Evolutionary conservation across 2,113 vertebrate species (phyloP).

Genomic region (Hippocampus zosterae): DNA sequence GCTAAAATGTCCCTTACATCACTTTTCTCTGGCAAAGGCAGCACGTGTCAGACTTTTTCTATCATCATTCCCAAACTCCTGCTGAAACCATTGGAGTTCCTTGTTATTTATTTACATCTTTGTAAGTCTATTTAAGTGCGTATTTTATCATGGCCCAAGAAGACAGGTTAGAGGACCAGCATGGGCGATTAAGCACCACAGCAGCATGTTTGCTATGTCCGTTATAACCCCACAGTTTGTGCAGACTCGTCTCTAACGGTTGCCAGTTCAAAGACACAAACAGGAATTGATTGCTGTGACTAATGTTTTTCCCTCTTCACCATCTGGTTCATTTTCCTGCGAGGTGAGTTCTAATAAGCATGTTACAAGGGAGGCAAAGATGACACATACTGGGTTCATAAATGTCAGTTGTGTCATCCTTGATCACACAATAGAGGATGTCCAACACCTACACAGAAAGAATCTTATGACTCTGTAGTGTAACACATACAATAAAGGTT

Average conservation of each 20-base stretch:
- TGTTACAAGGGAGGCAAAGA: conserved; percentile 59
- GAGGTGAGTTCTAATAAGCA: conserved; percentile 66
- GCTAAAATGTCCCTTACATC: conserved; percentile 1
- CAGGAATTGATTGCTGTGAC: conserved; percentile 70
- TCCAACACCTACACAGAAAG: conserved; percentile 20
- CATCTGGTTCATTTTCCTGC: conserved; percentile 69
- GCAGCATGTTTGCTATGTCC: conserved; percentile 51
- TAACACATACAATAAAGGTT: conserved; percentile 4
- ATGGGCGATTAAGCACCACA: conserved; percentile 56
- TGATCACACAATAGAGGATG: conserved; percentile 34
- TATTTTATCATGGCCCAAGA: conserved; percentile 66
- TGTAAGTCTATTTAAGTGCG: conserved; percentile 58
- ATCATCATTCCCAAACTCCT: conserved; percentile 51
- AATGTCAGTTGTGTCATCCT: conserved; percentile 46
- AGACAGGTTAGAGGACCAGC: conserved; percentile 42
- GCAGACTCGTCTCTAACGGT: conserved; percentile 69
- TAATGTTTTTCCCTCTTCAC: conserved; percentile 61
- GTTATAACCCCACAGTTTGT: conserved; percentile 64
- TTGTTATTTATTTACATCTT: conserved; percentile 21
- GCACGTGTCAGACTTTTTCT: conserved; percentile 27
- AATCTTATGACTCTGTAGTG: conserved; percentile 30
- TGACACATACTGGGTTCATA: conserved; percentile 45
- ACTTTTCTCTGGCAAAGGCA: conserved; percentile 11
- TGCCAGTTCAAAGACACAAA: conserved; percentile 65
- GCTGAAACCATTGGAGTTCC: conserved; percentile 37